These are phyloP conservation scores for Zhengitettix transpicula DNA, from an alignment of 2,888 invertebrate genomes.

Conservation along the genomic window DNA sequence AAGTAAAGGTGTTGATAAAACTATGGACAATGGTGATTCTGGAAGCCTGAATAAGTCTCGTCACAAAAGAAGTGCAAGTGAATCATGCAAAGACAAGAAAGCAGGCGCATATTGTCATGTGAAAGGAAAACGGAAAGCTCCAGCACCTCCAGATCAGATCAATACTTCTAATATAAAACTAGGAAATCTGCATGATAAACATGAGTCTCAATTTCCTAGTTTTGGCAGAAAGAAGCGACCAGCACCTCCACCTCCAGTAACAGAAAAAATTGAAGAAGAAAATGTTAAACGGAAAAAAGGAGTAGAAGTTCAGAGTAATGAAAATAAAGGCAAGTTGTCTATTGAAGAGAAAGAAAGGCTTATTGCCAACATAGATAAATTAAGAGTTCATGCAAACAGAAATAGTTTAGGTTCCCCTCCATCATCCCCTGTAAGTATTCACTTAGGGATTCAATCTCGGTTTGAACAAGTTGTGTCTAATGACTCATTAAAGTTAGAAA, in stretches of 20 bases:
- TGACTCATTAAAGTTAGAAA: constrained; percentile 29
- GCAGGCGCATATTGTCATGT: constrained; percentile 44
- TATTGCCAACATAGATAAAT: constrained; percentile 15
- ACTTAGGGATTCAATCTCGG: constrained; percentile 1
- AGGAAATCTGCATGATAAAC: constrained; percentile 5
- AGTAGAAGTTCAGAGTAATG: not conserved
- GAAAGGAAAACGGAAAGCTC: constrained; percentile 58
- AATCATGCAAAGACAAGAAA: constrained; percentile 38
- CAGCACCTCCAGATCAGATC: constrained; percentile 40
- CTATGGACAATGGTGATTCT: constrained; percentile 4
- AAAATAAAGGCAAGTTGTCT: constrained; percentile 9
- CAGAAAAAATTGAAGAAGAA: not conserved
- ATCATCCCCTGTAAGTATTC: constrained; percentile 5
- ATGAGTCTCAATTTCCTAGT: constrained; percentile 5
- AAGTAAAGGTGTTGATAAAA: constrained; percentile 4
- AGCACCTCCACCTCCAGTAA: constrained; percentile 29
- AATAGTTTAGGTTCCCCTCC: constrained; percentile 9
- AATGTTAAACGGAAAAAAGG: not conserved
- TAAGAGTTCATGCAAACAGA: constrained; percentile 15
- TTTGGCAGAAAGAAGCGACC: constrained; percentile 25
- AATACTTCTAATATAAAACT: constrained; percentile 1
- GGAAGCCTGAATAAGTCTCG: constrained; percentile 13
- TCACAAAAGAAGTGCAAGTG: constrained; percentile 42
- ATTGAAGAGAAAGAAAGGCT: constrained; percentile 15
- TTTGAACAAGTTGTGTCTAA: constrained; percentile 14